Conservation (phyloP, 2,888 invertebrate genomes). For the Tholera decimalis region DNA sequence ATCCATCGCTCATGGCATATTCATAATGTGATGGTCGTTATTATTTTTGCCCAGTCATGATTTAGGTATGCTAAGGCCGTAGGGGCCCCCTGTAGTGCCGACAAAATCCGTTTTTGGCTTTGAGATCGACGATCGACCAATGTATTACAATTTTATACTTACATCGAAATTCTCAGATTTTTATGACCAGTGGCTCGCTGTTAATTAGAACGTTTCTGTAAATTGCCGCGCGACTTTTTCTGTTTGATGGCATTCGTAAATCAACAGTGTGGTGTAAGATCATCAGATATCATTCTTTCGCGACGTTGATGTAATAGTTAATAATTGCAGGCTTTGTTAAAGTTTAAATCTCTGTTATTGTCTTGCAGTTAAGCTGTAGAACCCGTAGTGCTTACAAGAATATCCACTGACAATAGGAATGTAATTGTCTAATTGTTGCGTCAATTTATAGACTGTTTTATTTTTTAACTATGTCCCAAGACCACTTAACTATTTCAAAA, state of each 20-base stretch:
- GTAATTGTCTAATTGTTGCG: slow-evolving; percentile 55
- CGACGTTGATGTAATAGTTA: slow-evolving; percentile 49
- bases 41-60: slow-evolving; percentile 71
- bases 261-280: slow-evolving; percentile 56
- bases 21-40: slow-evolving; percentile 57
- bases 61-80: slow-evolving; percentile 66
- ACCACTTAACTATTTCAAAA: slow-evolving; percentile 70
- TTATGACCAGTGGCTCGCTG: slow-evolving; percentile 35
- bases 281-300: slow-evolving; percentile 47
- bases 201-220: slow-evolving; percentile 68
- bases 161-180: slow-evolving; percentile 51
- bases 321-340: slow-evolving; percentile 44
- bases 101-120: slow-evolving; percentile 63
- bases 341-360: slow-evolving; percentile 29
- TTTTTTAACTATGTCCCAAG: slow-evolving; percentile 67
- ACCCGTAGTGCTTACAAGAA: slow-evolving; percentile 33
- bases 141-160: slow-evolving; percentile 59
- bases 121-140: slow-evolving; percentile 68
- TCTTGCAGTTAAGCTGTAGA: slow-evolving; percentile 23
- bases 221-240: slow-evolving; percentile 57
- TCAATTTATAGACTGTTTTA: slow-evolving; percentile 49
- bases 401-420: slow-evolving; percentile 45
- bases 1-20: slow-evolving; percentile 46
- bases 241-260: slow-evolving; percentile 62
- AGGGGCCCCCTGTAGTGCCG: slow-evolving; percentile 69